Evolutionary conservation across 2,113 vertebrate genomes (phyloP).

Genomic region (Festucalex cinctus): DNA sequence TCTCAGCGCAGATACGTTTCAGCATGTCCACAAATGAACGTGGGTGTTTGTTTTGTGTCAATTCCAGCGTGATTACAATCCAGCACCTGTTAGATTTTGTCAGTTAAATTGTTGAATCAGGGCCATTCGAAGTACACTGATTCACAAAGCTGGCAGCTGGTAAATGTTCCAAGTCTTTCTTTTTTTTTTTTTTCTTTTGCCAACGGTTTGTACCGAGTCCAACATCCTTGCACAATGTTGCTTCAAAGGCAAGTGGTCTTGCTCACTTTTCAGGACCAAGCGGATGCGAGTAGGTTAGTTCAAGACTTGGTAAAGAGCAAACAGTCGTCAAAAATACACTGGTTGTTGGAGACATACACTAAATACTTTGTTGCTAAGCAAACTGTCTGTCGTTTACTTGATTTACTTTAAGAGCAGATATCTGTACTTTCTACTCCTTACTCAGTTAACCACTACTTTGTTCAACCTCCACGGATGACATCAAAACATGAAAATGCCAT

Average conservation of each 20-base stretch:
- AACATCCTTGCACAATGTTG: not conserved
- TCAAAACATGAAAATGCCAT: too few species aligned
- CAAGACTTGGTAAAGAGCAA: not conserved
- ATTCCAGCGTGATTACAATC: not conserved
- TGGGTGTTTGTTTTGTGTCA: not conserved
- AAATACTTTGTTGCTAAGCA: too few species aligned
- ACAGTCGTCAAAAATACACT: not conserved
- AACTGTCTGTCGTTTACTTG: too few species aligned
- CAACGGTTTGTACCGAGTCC: not conserved
- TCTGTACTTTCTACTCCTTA: too few species aligned
- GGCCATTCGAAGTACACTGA: not conserved
- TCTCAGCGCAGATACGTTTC: not conserved
- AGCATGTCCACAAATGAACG: conserved; percentile 27
- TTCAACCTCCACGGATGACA: too few species aligned
- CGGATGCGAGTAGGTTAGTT: not conserved
- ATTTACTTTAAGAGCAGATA: too few species aligned
- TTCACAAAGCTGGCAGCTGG: not conserved
- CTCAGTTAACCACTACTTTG: too few species aligned
- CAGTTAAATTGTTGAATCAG: not conserved
- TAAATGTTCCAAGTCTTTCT: not conserved
- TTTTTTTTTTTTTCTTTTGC: too few species aligned
- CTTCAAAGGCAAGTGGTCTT: not conserved
- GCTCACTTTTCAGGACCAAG: not conserved
- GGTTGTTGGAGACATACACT: too few species aligned
- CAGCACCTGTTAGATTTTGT: not conserved